Percentiles rank a stretch among this genome's conserved stretches.
Conservation (phyloP, 2,888 invertebrate species). For the Himalopsyche tibetana region DNA sequence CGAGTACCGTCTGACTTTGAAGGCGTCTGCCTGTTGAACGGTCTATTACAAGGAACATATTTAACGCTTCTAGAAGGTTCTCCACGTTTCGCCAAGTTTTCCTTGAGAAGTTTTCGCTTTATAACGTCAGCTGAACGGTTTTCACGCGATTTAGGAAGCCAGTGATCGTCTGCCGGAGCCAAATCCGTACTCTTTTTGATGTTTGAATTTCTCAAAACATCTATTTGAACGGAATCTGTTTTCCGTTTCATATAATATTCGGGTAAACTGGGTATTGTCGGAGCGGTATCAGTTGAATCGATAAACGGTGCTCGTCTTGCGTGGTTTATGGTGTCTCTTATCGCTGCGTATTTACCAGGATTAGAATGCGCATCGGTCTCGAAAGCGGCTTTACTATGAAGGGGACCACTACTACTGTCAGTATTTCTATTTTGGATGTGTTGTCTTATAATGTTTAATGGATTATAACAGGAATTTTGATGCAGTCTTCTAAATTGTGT, state of each 20-base stretch:
- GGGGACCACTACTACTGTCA: neutral
- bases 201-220: neutral
- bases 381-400: neutral
- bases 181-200: slow-evolving; percentile 39
- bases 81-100: slow-evolving; percentile 41
- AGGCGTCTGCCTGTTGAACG: neutral
- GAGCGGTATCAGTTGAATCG: neutral
- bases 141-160: slow-evolving; percentile 46
- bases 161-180: slow-evolving; percentile 36
- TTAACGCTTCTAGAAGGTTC: slow-evolving; percentile 6
- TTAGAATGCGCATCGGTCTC: neutral
- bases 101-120: slow-evolving; percentile 43
- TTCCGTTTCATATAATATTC: slow-evolving; percentile 46
- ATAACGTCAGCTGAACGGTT: neutral
- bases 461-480: slow-evolving; percentile 53
- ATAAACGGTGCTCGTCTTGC: slow-evolving; percentile 45
- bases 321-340: slow-evolving; percentile 49
- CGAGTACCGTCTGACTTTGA: neutral
- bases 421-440: slow-evolving; percentile 52
- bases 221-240: neutral
- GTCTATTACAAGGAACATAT: slow-evolving; percentile 28
- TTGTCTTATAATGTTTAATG: slow-evolving; percentile 50
- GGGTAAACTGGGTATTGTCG: slow-evolving; percentile 53
- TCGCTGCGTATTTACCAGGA: slow-evolving; percentile 22
- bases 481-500: slow-evolving; percentile 39